Evolutionary conservation across 2,888 invertebrate genomes (phyloP).

Genomic region (Drosophila lacicola): DNA sequence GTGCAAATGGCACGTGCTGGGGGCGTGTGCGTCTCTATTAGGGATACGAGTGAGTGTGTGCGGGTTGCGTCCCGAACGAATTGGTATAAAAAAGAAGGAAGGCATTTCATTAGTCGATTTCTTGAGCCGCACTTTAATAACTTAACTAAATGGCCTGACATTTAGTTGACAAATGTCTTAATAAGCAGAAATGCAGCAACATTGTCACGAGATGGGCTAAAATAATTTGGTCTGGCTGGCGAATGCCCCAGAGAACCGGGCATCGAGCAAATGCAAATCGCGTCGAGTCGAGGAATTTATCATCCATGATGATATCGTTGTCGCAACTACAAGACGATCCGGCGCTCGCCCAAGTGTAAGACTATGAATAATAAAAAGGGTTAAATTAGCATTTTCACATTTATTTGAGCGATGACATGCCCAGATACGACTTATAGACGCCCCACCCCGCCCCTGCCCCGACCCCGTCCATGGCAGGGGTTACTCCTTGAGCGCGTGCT

Average conservation of each 20-base stretch:
- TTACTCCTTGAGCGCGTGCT: slow-evolving; percentile 66
- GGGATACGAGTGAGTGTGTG: slow-evolving; percentile 20
- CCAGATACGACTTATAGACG: slow-evolving; percentile 48
- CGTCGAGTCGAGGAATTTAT: slow-evolving; percentile 62
- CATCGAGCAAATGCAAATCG: slow-evolving; percentile 73
- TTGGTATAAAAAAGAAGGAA: neutral
- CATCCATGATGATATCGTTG: slow-evolving; percentile 49
- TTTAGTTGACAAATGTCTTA: slow-evolving; percentile 76
- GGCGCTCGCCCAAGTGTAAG: slow-evolving; percentile 69
- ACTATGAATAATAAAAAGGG: slow-evolving; percentile 84
- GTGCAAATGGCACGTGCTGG: slow-evolving; percentile 52
- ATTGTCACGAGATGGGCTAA: slow-evolving; percentile 46
- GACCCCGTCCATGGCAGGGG: slow-evolving; percentile 15
- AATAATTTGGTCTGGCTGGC: slow-evolving; percentile 32
- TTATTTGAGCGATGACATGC: slow-evolving; percentile 81
- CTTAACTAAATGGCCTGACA: slow-evolving; percentile 67
- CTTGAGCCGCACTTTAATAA: slow-evolving; percentile 58
- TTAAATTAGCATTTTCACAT: slow-evolving; percentile 84
- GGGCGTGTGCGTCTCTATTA: slow-evolving; percentile 56
- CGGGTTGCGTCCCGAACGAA: neutral
- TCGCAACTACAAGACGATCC: slow-evolving; percentile 36
- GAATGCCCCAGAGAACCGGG: slow-evolving; percentile 26
- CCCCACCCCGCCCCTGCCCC: neutral
- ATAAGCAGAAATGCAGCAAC: slow-evolving; percentile 52
- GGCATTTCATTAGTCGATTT: slow-evolving; percentile 43